Base-by-base conservation (phyloP, 2,113 vertebrate species). In the Cettia cetti region DNA sequence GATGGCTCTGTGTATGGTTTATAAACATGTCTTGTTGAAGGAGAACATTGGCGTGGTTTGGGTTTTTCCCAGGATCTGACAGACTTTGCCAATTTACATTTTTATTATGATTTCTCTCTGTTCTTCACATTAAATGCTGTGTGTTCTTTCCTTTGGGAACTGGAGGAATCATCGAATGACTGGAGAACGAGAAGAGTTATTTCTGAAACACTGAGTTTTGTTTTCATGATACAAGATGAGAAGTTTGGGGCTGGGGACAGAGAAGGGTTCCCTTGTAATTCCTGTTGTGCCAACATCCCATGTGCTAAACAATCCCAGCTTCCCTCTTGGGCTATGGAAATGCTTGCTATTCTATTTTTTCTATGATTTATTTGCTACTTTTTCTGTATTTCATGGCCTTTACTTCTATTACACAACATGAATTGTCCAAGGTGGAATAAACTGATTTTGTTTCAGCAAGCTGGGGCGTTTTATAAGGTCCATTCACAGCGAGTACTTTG, bases 401-500 rank as follows among this genome's bases (percentile, higher is more conserved):
- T 82, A 23, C 35, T 64, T 56, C 9, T 47, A 0, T 86, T 82
- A 10, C 11, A 10, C 44, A 35, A 11, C 4, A 2, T 45, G 22
- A 44, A 11, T 70, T 70, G 47, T 66, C 50, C 42, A 39, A 63
- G 69, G 45, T 9, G 4, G 39, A 57, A 77, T 31, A 28, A 86
- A 69, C 16, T 39, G 79, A 63, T 79, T 75, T 92, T n/a, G 10
- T 82, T 84, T 75, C 35, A 31, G 59, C 35, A 15, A 57, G 31
- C 1, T 94, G 39, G 12, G n/a, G 59, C 1, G 1, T 92, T 86
- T 74, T 77, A 9, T 33, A 22, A 71, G 52, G 24, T 88, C 26
- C 16, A 2, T 71, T 91, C 52, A 11, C n/a, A 59, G 33, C 0
- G 0, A 80, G 30, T 17, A 2, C 52, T 47, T 70, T 18, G 54